phyloP scores from a whole-genome alignment of 2,888 invertebrate genomes.

The Macrosoma leucophasiata region DNA sequence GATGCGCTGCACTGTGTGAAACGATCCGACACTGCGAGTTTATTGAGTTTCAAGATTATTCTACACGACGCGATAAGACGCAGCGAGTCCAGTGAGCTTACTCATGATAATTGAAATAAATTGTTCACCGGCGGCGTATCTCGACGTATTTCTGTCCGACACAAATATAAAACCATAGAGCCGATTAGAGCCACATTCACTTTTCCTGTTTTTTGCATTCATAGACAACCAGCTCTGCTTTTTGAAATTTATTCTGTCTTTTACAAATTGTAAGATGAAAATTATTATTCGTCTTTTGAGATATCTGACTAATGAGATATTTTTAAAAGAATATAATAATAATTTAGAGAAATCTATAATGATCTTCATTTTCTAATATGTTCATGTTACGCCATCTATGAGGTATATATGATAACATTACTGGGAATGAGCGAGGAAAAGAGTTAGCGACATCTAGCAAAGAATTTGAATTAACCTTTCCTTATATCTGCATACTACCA shows the following conservation, averaged over 20 bases:
- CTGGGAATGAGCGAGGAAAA: too few relatives aligned
- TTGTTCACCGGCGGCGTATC: constrained; percentile 68
- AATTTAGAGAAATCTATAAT: too few relatives aligned
- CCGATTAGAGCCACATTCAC: background rate
- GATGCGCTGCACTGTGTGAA: constrained; percentile 47
- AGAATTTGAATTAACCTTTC: too few relatives aligned
- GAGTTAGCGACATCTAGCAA: too few relatives aligned
- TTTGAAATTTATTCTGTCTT: background rate
- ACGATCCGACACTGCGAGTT: constrained; percentile 38
- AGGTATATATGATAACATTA: too few relatives aligned
- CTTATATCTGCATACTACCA: too few relatives aligned
- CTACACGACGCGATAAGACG: constrained; percentile 49
- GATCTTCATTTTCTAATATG: too few relatives aligned
- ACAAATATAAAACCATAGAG: constrained; percentile 63
- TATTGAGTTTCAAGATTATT: constrained; percentile 44
- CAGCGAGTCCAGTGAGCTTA: constrained; percentile 53
- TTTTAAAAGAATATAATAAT: too few relatives aligned
- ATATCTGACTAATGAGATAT: too few relatives aligned
- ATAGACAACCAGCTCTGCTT: constrained; percentile 8
- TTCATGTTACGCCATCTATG: too few relatives aligned
- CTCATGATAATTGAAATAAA: constrained; percentile 69
- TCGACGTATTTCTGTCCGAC: constrained; percentile 62
- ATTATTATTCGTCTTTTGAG: too few relatives aligned
- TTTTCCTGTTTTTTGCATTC: constrained; percentile 8
- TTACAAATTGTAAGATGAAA: too few relatives aligned